These are phyloP conservation scores for Anneissia japonica DNA, from an alignment of 35 echinoderm and acorn worm species.

Conservation along the genomic window DNA sequence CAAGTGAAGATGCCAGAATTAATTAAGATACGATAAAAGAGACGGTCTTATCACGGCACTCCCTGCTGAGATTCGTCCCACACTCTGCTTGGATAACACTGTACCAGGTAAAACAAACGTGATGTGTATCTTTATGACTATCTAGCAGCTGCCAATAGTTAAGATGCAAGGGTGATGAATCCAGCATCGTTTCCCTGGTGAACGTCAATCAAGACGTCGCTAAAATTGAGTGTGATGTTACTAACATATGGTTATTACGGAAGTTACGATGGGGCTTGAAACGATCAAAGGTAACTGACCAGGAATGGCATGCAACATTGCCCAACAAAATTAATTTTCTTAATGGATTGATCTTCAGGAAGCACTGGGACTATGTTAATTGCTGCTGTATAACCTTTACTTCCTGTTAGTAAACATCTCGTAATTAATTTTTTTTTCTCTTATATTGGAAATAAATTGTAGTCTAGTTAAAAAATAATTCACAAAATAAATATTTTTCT, in stretches of 20 bases:
- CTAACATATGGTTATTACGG: neutral
- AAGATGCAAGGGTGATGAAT: neutral
- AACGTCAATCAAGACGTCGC: neutral
- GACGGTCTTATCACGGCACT: neutral
- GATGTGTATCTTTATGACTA: neutral
- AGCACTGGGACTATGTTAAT: neutral
- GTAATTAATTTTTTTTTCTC: no score
- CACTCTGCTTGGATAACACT: neutral
- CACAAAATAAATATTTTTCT: no score
- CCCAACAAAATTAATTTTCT: neutral
- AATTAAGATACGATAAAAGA: neutral
- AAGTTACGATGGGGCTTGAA: neutral
- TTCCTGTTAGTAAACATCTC: no score
- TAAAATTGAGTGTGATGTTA: neutral
- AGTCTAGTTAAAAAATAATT: no score
- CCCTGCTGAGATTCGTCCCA: neutral
- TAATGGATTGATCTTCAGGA: neutral
- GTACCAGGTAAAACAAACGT: neutral
- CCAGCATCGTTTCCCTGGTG: neutral
- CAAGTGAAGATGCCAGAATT: neutral
- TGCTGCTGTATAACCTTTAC: neutral
- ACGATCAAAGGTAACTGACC: neutral
- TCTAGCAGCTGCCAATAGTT: neutral
- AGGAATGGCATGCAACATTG: neutral
- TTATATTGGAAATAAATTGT: no score